Base-by-base conservation (phyloP, 2,797 vertebrate species). In the Peromyscus nudipes region DNA sequence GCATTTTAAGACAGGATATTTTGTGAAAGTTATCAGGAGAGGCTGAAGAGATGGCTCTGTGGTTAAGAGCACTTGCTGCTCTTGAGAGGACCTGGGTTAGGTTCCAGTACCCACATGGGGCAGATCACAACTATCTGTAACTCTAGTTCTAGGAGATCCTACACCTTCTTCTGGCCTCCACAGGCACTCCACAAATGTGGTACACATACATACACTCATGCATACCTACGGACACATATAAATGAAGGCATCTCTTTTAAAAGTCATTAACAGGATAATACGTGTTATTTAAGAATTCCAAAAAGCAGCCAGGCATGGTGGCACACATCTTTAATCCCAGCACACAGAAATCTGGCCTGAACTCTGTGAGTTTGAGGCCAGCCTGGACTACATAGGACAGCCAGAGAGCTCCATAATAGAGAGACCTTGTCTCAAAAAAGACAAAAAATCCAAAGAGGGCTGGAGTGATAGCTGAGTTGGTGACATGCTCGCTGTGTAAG, bases 1-100 rank as follows among this genome's bases (percentile, higher is more conserved):
- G 92, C 46, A 43, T 87, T 81, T 81, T 84, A 81, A 93, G 88
- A 69, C 43, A 96, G 81, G 94, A 94, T n/a, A 52, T 86, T 94
- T 81, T 60, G 31, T 67, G 13, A 55, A 85, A 88, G 25, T 87
- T 84, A 64, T 73, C 6, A 52, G 57, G 64, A 86, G 55, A 82
- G 75, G 31, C 43, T n/a, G 64, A 25, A 52, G 29, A 43, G 31
- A 69, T 86, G 12, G 6, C 43, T 86, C 21, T 10, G 31, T 86
- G 43, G 21, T 55, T 87, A 71, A 12, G 31, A 71, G 67, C 64
- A 55, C 25, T 87, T 55, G 34, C 49, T 73, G 67, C 21, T 86
- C 64, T n/a, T 40, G 23, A 57, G 49, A 55, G 0, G 25, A 87
- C 34, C 65, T 86, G 9, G 23, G 46, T 52, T 69, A 14, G 64